Base-by-base conservation (phyloP, 2,888 invertebrate species). In the Apamea crenata region DNA sequence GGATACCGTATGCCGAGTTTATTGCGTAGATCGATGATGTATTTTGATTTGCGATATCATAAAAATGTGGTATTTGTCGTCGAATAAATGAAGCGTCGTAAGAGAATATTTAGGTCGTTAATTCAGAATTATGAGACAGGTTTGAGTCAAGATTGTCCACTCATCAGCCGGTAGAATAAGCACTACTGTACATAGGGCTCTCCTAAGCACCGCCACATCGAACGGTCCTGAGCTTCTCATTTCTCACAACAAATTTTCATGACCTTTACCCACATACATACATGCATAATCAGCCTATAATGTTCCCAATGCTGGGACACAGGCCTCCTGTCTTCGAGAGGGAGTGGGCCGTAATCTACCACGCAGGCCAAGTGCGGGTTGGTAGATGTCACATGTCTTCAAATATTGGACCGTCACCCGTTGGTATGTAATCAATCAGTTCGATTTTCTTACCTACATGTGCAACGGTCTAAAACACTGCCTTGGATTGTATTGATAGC, bases 1-100 rank as follows among this genome's bases (percentile, higher is more conserved):
- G 25, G 78, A 83, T 72, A 78, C 68, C n/a, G 67, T 67, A 59
- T 66, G 53, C 80, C 32, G 67, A 68, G 56, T 84, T 84, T 77
- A 76, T 71, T 53, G 69, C 40, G 36, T 50, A 72, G n/a, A 84
- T 47, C 25, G 81, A 73, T 84, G 80, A 72, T 36, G 61, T 50
- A 53, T 73, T 82, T 63, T 63, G 73, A 76, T 75, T 74, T 76
- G 59, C 16, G 29, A 80, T 80, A 21, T 82, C 8, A 4, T 68
- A 32, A 40, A 56, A 59, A 50, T 32, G 29, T 29, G 25, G 67
- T 53, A 32, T 32, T 53, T 36, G 4, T 32, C 21, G 16, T 16
- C 2, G 56, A 66, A n/a, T 50, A 56, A n/a, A 21, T 29, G 14
- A 50, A 59, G 53, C 21, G 10, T 32, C 21, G 29, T 14, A 50